A percentile compares a stretch with the other conserved stretches of the same genome.
Conservation (phyloP, 1,140 invertebrate genomes). For the Drosophila parvula region DNA sequence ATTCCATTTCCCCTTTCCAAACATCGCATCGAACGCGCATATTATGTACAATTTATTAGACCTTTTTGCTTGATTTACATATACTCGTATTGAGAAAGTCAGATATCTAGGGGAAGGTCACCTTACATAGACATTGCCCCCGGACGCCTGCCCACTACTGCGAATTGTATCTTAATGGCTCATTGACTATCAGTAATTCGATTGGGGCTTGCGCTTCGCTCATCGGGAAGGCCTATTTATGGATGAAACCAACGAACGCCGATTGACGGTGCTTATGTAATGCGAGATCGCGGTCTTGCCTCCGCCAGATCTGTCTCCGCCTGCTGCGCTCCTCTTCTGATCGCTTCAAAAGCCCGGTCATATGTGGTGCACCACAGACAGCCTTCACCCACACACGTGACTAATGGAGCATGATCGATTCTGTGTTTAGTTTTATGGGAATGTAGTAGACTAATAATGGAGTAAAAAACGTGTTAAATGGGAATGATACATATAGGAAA, state of each 20-base stretch:
- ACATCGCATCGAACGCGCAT: background rate
- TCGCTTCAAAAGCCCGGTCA: background rate
- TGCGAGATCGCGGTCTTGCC: conserved; percentile 48
- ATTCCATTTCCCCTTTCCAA: background rate
- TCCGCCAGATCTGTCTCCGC: conserved; percentile 20
- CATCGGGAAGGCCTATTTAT: conserved; percentile 65
- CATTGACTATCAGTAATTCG: conserved; percentile 69
- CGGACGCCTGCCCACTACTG: conserved; percentile 37
- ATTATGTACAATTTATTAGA: background rate
- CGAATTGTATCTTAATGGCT: conserved; percentile 62
- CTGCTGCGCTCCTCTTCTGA: background rate
- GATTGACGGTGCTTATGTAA: conserved; percentile 56
- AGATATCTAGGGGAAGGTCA: conserved; percentile 38
- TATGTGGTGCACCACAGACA: conserved; percentile 59
- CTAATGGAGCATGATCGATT: conserved; percentile 62
- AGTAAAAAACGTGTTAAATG: background rate
- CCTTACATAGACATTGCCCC: conserved; percentile 48
- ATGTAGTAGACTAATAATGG: background rate
- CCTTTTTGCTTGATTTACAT: conserved; percentile 19
- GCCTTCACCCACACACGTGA: conserved; percentile 75
- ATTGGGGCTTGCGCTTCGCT: conserved; percentile 50
- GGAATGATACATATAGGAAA: no score
- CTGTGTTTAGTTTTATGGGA: conserved; percentile 5
- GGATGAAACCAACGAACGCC: conserved; percentile 41
- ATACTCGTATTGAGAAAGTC: conserved; percentile 34